These are phyloP conservation scores for Scaptomyza montana DNA, from an alignment of 1,140 invertebrate genomes.

Conservation along the genomic window DNA sequence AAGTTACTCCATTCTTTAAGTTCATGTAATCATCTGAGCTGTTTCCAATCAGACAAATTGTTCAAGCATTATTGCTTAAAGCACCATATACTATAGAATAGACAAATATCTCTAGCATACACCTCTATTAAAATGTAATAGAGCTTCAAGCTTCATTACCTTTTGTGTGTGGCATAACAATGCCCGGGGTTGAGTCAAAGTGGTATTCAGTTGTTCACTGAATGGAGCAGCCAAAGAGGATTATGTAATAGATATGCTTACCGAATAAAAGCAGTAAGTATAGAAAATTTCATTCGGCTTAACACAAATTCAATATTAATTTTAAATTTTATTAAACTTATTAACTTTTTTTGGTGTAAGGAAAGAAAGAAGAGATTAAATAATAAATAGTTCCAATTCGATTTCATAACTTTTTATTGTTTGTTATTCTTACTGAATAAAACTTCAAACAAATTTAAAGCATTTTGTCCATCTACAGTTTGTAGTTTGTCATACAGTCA, in stretches of 20 bases:
- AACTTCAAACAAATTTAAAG: too few relatives aligned
- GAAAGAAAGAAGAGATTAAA: too few relatives aligned
- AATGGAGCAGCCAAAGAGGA: conserved; percentile 31
- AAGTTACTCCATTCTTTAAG: too few relatives aligned
- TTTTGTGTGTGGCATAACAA: conserved; percentile 5
- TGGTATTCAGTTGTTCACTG: not conserved
- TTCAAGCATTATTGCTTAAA: not conserved
- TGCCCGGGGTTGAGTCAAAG: not conserved
- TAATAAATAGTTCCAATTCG: too few relatives aligned
- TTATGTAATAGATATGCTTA: conserved; percentile 18
- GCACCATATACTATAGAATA: conserved; percentile 2
- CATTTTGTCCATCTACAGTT: too few relatives aligned
- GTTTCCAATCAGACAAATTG: not conserved
- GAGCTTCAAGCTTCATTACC: conserved; percentile 9
- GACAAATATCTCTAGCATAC: not conserved
- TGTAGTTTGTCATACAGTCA: too few relatives aligned
- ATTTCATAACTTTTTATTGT: too few relatives aligned
- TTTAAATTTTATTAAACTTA: too few relatives aligned
- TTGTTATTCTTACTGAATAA: too few relatives aligned
- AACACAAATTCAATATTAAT: too few relatives aligned
- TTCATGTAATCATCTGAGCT: not conserved
- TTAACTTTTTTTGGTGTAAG: too few relatives aligned
- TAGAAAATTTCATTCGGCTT: too few relatives aligned
- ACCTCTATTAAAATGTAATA: conserved; percentile 9
- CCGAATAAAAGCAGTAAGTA: not conserved